Conservation (phyloP, 2,113 vertebrate genomes). For the Leptobrachium ailaonicum region DNA sequence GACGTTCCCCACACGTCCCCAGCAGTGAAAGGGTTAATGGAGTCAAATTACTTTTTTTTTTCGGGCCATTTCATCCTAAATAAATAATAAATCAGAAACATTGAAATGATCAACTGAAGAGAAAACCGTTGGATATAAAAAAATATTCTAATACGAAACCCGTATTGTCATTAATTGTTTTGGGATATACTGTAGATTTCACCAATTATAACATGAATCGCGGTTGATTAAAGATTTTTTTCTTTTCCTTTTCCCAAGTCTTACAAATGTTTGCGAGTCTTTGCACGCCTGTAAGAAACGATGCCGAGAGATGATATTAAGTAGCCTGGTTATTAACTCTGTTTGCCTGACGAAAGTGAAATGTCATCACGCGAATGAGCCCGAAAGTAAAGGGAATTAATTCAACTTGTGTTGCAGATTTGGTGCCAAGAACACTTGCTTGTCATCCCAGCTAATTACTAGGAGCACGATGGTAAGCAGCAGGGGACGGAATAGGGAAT, state of each 20-base stretch:
- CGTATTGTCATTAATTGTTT: no score
- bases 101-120: no score
- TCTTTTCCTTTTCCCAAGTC: not conserved
- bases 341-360: slow-evolving; percentile 28
- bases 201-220: no score
- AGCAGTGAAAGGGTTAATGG: no score
- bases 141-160: no score
- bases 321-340: slow-evolving; percentile 10
- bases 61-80: no score
- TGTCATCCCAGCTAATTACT: slow-evolving; percentile 47
- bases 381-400: slow-evolving; percentile 40
- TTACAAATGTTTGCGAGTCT: not conserved
- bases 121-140: no score
- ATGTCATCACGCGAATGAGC: slow-evolving; percentile 39
- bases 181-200: no score
- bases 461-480: slow-evolving; percentile 36
- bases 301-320: not conserved
- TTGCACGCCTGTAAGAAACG: not conserved
- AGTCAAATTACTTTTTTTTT: no score
- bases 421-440: slow-evolving; percentile 40
- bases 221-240: not conserved
- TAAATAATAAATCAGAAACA: no score
- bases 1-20: no score
- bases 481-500: slow-evolving; percentile 31
- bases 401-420: slow-evolving; percentile 32